Evolutionary conservation across 2,797 vertebrate genomes (phyloP), one percentile per base, ranked within the genome.

Genomic region (Pseudomugil gertrudae): DNA sequence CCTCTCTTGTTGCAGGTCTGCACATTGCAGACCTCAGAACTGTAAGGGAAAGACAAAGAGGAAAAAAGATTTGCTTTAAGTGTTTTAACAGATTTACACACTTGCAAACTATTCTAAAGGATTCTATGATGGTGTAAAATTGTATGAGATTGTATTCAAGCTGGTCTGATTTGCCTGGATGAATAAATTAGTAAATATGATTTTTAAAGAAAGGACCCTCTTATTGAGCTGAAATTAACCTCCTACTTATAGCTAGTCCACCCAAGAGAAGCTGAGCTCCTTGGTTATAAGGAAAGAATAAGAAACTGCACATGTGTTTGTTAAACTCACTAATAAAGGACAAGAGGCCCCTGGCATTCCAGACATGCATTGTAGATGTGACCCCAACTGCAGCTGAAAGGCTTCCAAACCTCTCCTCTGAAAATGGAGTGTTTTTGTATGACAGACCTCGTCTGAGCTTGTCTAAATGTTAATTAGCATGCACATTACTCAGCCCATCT

Each of bases 391-490:
- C 32, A 23, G 29, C 43, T 61, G 35, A 66, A 60, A 48, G 59
- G 66, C 63, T 57, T 63, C 69, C 47, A 74, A 38, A n/a, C 50
- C 1, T 59, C 36, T 52, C 69, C 48, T 75, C 27, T 14, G 74
- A 59, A 72, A 30, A 57, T 26, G 32, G 26, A 67, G 62, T 55
- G 52, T 76, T 70, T 76, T 52, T 57, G 55, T n/a, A n/a, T n/a
- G n/a, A n/a, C n/a, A n/a, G n/a, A n/a, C n/a, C n/a, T n/a, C n/a
- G n/a, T n/a, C n/a, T n/a, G n/a, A n/a, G n/a, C n/a, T n/a, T n/a
- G n/a, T n/a, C 36, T 52, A 48, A 76, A 76, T 77, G 63, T 68
- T 70, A 60, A 79, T 74, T 38, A 69, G 50, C 27, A 7, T 30
- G 54, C n/a, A 23, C 51, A 24, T 65, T 57, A 62, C 55, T 72